Evolutionary conservation across 2,888 invertebrate species (phyloP).

Genomic region (Pocota personata): DNA sequence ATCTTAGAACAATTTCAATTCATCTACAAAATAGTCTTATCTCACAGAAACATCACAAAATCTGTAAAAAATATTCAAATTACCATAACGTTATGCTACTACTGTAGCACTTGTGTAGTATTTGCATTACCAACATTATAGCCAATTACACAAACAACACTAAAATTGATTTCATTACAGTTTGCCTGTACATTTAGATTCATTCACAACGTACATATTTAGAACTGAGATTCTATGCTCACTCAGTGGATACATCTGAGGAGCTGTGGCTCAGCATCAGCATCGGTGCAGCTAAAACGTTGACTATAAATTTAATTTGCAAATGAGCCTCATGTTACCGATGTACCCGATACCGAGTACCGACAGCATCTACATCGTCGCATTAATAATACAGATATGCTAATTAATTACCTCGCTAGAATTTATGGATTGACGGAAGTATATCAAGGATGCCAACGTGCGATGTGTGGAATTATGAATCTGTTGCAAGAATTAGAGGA

Average conservation of each 20-base stretch:
- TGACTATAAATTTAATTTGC: slow-evolving; percentile 66
- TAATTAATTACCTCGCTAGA: slow-evolving; percentile 55
- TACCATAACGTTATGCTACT: neutral
- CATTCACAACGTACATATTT: slow-evolving; percentile 23
- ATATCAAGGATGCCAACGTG: slow-evolving; percentile 63
- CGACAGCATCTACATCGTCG: slow-evolving; percentile 60
- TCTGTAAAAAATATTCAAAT: slow-evolving; percentile 28
- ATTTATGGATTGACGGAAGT: slow-evolving; percentile 73
- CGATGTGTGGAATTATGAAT: slow-evolving; percentile 32
- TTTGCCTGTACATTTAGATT: slow-evolving; percentile 33
- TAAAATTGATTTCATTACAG: slow-evolving; percentile 42
- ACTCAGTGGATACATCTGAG: slow-evolving; percentile 35
- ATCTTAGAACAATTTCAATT: slow-evolving; percentile 8
- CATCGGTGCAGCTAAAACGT: slow-evolving; percentile 8
- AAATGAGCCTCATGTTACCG: slow-evolving; percentile 64
- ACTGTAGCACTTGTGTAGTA: neutral
- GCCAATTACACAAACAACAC: slow-evolving; percentile 60
- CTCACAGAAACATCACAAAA: slow-evolving; percentile 21
- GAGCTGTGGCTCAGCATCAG: neutral
- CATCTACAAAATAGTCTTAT: slow-evolving; percentile 32
- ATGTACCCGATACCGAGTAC: slow-evolving; percentile 56
- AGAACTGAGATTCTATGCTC: slow-evolving; percentile 31
- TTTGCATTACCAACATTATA: slow-evolving; percentile 39
- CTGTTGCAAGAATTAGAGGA: slow-evolving; percentile 43
- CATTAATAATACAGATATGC: slow-evolving; percentile 58